Conservation (phyloP, 2,113 vertebrate genomes). For the Lasiurus cinereus region DNA sequence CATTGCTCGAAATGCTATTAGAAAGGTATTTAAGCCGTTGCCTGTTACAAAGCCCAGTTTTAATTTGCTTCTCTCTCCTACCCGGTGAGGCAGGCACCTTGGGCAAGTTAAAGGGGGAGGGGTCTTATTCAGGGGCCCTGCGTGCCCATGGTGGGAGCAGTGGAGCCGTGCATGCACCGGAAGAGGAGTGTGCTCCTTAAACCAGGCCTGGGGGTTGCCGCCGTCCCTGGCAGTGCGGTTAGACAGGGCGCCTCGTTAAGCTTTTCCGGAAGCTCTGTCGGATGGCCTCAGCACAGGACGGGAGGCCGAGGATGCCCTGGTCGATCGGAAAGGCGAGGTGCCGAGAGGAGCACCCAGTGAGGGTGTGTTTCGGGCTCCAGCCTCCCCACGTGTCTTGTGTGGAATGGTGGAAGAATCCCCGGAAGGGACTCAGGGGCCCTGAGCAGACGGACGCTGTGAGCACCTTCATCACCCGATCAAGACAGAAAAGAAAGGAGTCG, state of each 20-base stretch:
- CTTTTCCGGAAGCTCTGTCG: not conserved
- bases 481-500: not conserved
- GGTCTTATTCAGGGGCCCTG: not conserved
- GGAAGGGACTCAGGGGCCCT: not conserved
- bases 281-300: not conserved
- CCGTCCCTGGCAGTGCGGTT: not conserved
- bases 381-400: not conserved
- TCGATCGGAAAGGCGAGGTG: not conserved
- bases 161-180: not conserved
- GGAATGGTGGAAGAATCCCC: not conserved
- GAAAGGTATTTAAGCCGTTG: not conserved
- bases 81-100: not conserved
- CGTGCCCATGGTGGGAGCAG: not conserved
- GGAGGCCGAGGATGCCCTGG: no score
- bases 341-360: not conserved
- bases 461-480: not conserved
- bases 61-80: not conserved
- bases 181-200: not conserved
- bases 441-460: not conserved
- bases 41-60: not conserved
- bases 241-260: not conserved
- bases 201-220: not conserved
- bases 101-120: not conserved
- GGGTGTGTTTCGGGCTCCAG: not conserved
- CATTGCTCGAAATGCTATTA: constrained; percentile 11